Evolutionary conservation across 2,797 vertebrate genomes (phyloP).

Genomic region (Helicolenus hilgendorfi): DNA sequence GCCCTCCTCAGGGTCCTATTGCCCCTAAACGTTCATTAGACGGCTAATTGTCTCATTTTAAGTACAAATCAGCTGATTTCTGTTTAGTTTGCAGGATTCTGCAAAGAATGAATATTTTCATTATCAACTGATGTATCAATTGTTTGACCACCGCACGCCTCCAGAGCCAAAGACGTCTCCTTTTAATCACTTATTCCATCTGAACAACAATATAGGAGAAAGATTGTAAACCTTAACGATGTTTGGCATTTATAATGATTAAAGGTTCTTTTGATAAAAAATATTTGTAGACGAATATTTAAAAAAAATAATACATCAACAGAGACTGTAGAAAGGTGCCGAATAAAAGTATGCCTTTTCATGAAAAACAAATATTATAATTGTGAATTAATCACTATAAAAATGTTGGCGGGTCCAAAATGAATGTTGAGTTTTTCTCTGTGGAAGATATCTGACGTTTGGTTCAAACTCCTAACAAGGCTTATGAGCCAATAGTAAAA

Average conservation of each 20-base stretch:
- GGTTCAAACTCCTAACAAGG: too few relatives aligned
- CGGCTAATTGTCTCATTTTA: neutral
- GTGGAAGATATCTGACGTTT: too few relatives aligned
- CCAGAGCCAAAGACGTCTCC: neutral
- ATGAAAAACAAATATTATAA: too few relatives aligned
- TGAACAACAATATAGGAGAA: neutral
- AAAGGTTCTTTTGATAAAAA: too few relatives aligned
- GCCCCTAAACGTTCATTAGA: constrained; percentile 4
- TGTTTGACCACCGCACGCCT: neutral
- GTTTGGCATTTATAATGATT: neutral
- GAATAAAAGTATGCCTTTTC: too few relatives aligned
- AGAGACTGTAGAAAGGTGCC: too few relatives aligned
- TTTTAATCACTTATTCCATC: neutral
- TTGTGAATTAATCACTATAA: too few relatives aligned
- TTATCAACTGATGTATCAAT: neutral
- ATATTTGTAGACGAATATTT: too few relatives aligned
- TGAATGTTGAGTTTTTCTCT: too few relatives aligned
- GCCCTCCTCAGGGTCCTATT: constrained; percentile 50
- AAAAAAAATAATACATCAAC: too few relatives aligned
- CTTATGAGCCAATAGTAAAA: too few relatives aligned
- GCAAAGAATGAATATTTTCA: neutral
- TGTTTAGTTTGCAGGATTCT: neutral
- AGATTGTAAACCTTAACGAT: neutral
- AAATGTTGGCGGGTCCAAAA: too few relatives aligned
- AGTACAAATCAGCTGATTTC: neutral